These are phyloP conservation scores for Aramus guarauna DNA, from an alignment of 2,113 vertebrate genomes.

Conservation along the genomic window DNA sequence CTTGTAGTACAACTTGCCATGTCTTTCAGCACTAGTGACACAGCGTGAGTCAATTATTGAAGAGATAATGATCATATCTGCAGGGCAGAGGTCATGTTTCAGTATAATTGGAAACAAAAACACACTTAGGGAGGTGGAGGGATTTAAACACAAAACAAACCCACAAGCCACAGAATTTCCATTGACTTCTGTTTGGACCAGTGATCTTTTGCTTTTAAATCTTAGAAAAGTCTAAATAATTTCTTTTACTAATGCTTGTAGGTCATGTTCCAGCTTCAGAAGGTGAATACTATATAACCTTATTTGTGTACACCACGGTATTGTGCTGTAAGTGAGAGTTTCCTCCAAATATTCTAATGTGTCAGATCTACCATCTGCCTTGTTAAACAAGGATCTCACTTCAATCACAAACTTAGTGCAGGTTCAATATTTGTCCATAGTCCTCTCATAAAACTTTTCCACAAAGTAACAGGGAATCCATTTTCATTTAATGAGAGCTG, in stretches of 20 bases:
- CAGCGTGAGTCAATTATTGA: not conserved
- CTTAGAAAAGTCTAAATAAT: not conserved
- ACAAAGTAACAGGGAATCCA: not conserved
- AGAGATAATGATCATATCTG: not conserved
- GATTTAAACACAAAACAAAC: not conserved
- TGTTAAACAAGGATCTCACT: not conserved
- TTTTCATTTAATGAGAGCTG: not conserved
- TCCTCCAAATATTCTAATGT: not conserved
- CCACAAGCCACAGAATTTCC: not conserved
- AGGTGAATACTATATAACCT: not conserved
- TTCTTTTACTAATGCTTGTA: not conserved
- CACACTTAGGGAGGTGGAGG: not conserved
- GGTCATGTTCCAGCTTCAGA: not conserved
- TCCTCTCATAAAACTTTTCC: not conserved
- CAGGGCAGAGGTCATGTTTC: conserved; percentile 6
- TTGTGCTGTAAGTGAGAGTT: not conserved
- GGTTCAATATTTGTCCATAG: not conserved
- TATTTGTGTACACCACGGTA: not conserved
- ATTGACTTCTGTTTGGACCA: not conserved
- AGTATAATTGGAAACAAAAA: not conserved
- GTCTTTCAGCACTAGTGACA: not conserved
- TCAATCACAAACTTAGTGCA: not conserved
- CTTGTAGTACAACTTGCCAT: not conserved
- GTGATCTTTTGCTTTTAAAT: not conserved
- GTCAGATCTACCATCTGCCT: not conserved